Evolutionary conservation across 2,888 invertebrate species (phyloP).

Genomic region (Mythimna pallens): DNA sequence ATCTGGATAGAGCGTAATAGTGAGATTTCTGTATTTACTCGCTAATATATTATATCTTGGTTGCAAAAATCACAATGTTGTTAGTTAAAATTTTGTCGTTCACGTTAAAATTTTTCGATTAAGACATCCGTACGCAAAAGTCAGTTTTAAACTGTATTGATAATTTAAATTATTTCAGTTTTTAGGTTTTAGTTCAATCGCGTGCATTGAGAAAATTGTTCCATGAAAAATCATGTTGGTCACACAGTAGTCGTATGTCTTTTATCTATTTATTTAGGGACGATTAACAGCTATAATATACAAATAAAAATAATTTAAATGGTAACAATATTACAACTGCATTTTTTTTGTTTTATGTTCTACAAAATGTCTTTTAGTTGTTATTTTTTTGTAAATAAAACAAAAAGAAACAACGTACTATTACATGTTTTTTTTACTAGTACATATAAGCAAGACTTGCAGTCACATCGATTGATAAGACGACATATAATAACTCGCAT

Average conservation of each 20-base stretch:
- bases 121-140: neutral
- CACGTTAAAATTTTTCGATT: neutral
- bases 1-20: neutral
- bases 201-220: neutral
- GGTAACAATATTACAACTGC: too few species aligned
- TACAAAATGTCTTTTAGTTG: neutral
- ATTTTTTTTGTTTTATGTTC: neutral
- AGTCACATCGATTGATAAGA: neutral
- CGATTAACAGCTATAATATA: too few species aligned
- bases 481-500: neutral
- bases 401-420: too few species aligned
- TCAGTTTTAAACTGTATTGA: neutral
- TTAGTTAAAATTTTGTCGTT: neutral
- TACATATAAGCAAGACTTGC: neutral
- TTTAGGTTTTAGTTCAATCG: too few species aligned
- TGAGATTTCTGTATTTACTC: neutral
- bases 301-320: too few species aligned
- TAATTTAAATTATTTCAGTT: too few species aligned
- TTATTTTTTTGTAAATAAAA: too few species aligned
- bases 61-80: neutral
- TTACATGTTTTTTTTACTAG: neutral
- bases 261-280: neutral
- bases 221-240: neutral
- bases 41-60: neutral
- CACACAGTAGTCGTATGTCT: neutral